Base-by-base conservation (phyloP, 2,113 vertebrate species). In the Sceloporus undulatus region DNA sequence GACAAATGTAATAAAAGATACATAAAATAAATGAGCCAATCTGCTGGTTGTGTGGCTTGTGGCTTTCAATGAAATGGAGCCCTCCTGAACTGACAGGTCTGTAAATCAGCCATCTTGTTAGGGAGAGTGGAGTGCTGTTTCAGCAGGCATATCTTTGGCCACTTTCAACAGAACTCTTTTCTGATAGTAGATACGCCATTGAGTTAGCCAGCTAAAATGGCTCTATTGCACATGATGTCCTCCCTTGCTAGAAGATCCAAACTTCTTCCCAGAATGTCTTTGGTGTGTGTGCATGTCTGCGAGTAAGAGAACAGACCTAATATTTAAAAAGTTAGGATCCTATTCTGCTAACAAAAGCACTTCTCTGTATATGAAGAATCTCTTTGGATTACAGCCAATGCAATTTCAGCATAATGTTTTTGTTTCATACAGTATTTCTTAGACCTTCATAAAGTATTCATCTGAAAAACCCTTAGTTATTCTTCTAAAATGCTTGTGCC, bases 381-480 rank as follows among this genome's bases (percentile, higher is more conserved):
- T 80, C 29, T 27, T 29, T 80, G 54, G 54, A 34, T 80, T 59
- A 56, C 19, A 6, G 78, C 54, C 52, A 80, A 59, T 59, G 52
- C 78, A 80, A 80, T 59, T 80, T 80, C 78, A 59, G 29, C 78
- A 59, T 59, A 59, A 59, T 34, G 52, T 80, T 59, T 80, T 54
- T 34, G 59, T 66, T 59, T 21, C 6, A 11, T 66, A 34, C 79
- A 82, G 14, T 82, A 82, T 82, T 82, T 82, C 38, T 82, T 40
- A 82, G 34, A 0, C 25, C 21, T 10, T 65, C 59, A 65, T 82
- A 66, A 82, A 82, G 59, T 82, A 65, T 82, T 66, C 29, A 80
- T 80, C 54, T 59, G 54, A 80, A 80, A 80, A 79, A 29, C 5
- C 21, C n/a, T 19, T 81, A 25, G 38, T 81, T 81, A 65, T 62